Conservation (phyloP, 1,140 invertebrate genomes). For the Metaphire vulgaris region DNA sequence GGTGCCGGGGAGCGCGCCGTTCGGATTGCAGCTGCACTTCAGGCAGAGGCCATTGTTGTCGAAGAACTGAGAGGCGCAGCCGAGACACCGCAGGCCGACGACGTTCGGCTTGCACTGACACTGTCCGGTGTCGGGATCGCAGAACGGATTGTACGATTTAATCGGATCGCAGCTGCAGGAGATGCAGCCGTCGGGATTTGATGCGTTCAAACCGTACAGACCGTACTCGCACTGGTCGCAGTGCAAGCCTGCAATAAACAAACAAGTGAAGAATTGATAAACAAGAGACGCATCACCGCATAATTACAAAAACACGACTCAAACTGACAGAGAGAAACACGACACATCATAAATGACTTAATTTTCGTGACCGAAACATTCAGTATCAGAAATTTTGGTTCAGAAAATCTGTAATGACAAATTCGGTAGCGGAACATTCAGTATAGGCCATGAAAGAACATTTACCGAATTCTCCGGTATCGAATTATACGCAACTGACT, state of each 20-base stretch:
- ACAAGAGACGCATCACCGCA: no score
- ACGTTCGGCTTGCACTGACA: constrained; percentile 46
- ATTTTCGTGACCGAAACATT: no score
- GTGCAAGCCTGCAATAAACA: constrained; percentile 38
- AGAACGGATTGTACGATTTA: constrained; percentile 43
- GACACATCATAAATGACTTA: no score
- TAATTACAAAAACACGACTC: no score
- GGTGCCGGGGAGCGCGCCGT: constrained; percentile 59
- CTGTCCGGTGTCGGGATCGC: constrained; percentile 44
- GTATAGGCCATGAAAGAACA: no score
- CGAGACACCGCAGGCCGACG: constrained; percentile 75
- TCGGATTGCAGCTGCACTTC: constrained; percentile 71
- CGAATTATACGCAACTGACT: no score
- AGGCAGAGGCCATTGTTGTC: constrained; percentile 64
- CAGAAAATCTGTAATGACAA: no score
- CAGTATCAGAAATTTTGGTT: no score
- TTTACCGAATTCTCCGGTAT: no score
- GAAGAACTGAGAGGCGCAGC: constrained; percentile 59
- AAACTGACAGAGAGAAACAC: no score
- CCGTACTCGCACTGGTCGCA: constrained; percentile 83
- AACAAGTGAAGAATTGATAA: no score
- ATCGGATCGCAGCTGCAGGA: constrained; percentile 47
- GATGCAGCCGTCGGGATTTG: constrained; percentile 57
- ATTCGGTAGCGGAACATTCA: no score
- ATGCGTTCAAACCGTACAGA: constrained; percentile 60